Base-by-base conservation (phyloP, 2,797 vertebrate species). In the Anguilla pacifica region DNA sequence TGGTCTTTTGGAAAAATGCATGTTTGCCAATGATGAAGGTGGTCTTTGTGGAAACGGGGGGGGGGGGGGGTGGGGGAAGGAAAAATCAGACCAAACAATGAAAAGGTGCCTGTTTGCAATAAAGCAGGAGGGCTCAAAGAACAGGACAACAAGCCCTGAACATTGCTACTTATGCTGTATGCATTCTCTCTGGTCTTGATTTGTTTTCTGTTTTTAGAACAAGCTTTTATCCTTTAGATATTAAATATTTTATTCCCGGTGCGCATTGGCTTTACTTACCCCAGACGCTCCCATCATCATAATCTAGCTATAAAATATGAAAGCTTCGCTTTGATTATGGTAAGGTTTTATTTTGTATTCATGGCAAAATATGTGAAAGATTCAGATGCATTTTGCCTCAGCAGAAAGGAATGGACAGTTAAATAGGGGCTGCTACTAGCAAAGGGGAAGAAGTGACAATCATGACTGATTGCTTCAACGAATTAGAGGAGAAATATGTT, bases 401-500 rank as follows among this genome's bases (percentile, higher is more conserved):
- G 91, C 91, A 94, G 93, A 95, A 93, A 89, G 93, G 91, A 85
- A 91, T 87, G 90, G 87, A 89, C 85, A 90, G 90, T 90, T 90
- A 90, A 90, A 91, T 88, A 83, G 43, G 61, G 59, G 57, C 7
- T 57, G 86, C 57, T 87, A 6, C 28, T 17, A 17, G 79, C 22
- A 43, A 87, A 87, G 19, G 35, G 53, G 6, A 87, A 25, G 10
- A 84, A 89, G 86, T 90, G 86, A 89, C 77, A 90, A 88, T 88
- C 88, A 87, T 94, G 94, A 95, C 93, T 94, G 95, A 95, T 95
- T 94, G 92, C 93, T 77, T 88, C 95, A 95, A 95, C 95, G 94
- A 95, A 96, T 95, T 95, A 93, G 95, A 95, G 95, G 95, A 94
- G 93, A 96, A 95, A 96, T 96, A 92, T 91, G 95, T 94, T 94